Evolutionary conservation across 2,797 vertebrate species (phyloP).

Genomic region (Falco berigora): DNA sequence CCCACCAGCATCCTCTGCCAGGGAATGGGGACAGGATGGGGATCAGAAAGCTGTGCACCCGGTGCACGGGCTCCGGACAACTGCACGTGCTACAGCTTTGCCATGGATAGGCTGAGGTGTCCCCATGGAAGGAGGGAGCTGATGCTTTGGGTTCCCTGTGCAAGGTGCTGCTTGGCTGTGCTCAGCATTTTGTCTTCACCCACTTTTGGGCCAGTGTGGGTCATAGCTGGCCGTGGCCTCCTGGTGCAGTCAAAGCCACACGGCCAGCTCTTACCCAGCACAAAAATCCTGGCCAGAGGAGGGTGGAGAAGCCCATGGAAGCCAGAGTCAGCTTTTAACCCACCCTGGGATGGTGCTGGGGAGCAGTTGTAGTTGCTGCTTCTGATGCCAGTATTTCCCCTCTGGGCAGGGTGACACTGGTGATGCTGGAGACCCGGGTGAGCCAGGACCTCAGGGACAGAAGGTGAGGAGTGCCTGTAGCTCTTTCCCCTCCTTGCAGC

Average conservation of each 20-base stretch:
- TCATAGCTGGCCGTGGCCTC: not conserved
- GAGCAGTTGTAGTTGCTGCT: not conserved
- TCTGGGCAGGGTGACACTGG: constrained; percentile 56
- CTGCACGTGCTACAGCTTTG: not conserved
- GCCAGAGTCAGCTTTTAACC: not conserved
- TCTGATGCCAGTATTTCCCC: not conserved
- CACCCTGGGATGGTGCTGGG: not conserved
- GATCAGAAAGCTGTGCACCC: not conserved
- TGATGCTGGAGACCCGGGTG: constrained; percentile 15
- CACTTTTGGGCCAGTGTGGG: not conserved
- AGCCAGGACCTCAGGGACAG: constrained; percentile 24
- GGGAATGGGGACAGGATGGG: not conserved
- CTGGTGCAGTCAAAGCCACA: rapidly evolving
- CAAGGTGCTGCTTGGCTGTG: not conserved
- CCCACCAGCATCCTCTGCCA: not conserved
- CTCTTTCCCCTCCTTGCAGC: not conserved
- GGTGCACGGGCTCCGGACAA: not conserved
- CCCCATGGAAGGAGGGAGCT: not conserved
- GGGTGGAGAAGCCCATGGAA: not conserved
- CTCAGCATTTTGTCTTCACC: not conserved
- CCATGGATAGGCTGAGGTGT: not conserved
- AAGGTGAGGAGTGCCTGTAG: constrained; percentile 41
- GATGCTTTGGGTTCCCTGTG: not conserved
- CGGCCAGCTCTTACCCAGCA: not conserved
- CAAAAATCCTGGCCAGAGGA: not conserved